Evolutionary conservation across 2,888 invertebrate genomes (phyloP).

Genomic region (Callinectes sapidus): DNA sequence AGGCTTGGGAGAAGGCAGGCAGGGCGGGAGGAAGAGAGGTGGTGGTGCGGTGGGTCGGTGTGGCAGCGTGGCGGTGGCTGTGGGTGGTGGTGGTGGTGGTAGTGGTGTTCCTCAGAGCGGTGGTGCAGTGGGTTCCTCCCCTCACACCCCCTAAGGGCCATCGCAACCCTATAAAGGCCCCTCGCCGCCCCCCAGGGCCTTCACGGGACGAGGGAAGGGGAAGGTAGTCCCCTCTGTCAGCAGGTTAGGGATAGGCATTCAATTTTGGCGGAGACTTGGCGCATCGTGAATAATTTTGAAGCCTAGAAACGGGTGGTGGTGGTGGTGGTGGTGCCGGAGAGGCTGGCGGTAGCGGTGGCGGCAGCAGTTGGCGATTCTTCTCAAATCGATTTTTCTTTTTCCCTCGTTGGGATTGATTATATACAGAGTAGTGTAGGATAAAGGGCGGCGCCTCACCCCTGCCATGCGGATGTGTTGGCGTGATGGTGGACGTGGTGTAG

Average conservation of each 20-base stretch:
- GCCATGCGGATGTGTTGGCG: neutral
- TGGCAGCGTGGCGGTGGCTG: conserved; percentile 25
- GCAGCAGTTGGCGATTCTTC: conserved; percentile 21
- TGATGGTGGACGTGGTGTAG: neutral
- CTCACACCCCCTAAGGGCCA: conserved; percentile 33
- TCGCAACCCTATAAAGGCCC: conserved; percentile 37
- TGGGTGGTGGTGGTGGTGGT: conserved; percentile 21
- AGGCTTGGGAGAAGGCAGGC: neutral
- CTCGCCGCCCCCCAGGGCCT: conserved; percentile 34
- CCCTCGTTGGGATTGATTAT: conserved; percentile 26
- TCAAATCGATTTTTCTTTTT: conserved; percentile 6
- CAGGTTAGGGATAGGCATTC: conserved; percentile 14
- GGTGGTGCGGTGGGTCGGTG: conserved; percentile 20
- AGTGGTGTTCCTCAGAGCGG: conserved; percentile 31
- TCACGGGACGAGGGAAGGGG: conserved; percentile 23
- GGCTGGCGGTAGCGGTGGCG: neutral
- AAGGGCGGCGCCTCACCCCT: conserved; percentile 8
- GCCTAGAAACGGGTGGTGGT: conserved; percentile 9
- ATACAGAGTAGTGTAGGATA: neutral
- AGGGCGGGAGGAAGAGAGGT: neutral
- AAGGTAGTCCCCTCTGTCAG: conserved; percentile 33
- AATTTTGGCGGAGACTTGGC: conserved; percentile 35
- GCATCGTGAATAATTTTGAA: conserved; percentile 36
- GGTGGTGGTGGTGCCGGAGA: neutral
- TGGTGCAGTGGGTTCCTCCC: conserved; percentile 37